Percentiles rank a stretch among this genome's conserved stretches.
Conservation (phyloP, 2,113 vertebrate species). For the Sander vitreus region DNA sequence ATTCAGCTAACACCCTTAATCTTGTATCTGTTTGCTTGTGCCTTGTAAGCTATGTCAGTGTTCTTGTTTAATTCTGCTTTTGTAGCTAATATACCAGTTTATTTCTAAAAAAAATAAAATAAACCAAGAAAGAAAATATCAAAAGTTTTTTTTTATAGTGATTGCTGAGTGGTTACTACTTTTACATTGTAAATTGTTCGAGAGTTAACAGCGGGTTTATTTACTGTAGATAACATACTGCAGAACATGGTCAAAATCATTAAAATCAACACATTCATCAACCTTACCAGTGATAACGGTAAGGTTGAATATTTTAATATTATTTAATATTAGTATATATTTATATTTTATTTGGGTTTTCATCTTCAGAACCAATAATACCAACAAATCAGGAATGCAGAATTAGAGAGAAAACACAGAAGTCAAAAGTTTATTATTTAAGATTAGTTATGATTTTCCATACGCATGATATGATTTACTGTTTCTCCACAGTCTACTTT, state of each 20-base stretch:
- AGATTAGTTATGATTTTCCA: not conserved
- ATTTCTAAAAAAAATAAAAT: not conserved
- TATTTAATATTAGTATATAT: no score
- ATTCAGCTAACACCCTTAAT: not conserved
- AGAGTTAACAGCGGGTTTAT: no score
- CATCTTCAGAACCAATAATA: not conserved
- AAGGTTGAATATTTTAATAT: no score
- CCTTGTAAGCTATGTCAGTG: not conserved
- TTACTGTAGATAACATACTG: not conserved
- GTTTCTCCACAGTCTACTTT: not conserved
- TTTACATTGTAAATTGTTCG: not conserved
- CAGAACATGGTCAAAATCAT: not conserved
- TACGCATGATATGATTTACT: not conserved
- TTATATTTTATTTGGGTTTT: not conserved
- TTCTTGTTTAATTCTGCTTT: not conserved
- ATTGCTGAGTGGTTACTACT: not conserved
- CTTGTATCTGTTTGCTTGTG: slow-evolving; percentile 3
- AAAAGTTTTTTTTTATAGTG: not conserved
- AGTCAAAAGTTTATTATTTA: not conserved
- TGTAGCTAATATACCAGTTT: slow-evolving; percentile 8
- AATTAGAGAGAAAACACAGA: not conserved
- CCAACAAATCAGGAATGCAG: not conserved
- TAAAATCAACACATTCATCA: not conserved
- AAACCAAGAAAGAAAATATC: not conserved
- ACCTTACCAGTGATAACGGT: no score